Percentiles rank a stretch among this genome's conserved stretches.
These are phyloP conservation scores for Lordiphosa stackelbergi DNA, from an alignment of 1,140 invertebrate genomes.

Conservation along the genomic window DNA sequence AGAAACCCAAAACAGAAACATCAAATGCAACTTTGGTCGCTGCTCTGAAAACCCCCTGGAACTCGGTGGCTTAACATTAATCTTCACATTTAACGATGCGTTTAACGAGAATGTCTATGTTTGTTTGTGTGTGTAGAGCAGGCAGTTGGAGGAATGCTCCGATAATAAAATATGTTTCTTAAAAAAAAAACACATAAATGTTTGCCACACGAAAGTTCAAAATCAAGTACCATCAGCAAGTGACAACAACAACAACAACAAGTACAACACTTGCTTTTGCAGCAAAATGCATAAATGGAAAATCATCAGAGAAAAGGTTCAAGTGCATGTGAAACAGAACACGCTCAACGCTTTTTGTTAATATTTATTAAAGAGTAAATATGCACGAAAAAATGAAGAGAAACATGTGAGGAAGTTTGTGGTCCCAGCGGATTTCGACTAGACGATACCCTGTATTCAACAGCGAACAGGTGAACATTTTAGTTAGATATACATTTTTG, in stretches of 20 bases:
- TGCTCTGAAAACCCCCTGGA: slow-evolving; percentile 4
- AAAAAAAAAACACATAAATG: slow-evolving; percentile 17
- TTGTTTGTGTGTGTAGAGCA: not conserved
- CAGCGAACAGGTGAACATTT: too few species aligned
- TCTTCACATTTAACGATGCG: slow-evolving; percentile 48
- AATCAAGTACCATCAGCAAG: slow-evolving; percentile 27
- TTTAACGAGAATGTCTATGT: slow-evolving; percentile 35
- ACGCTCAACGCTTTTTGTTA: slow-evolving; percentile 42
- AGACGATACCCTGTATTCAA: slow-evolving; percentile 3
- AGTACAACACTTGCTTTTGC: not conserved
- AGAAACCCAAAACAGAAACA: slow-evolving; percentile 16
- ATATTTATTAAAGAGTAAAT: slow-evolving; percentile 36
- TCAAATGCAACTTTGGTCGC: slow-evolving; percentile 9
- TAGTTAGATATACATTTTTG: not conserved
- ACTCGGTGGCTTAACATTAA: slow-evolving; percentile 32
- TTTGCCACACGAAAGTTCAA: slow-evolving; percentile 24
- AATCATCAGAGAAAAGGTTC: slow-evolving; percentile 15
- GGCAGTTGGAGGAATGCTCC: slow-evolving; percentile 2
- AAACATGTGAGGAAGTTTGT: not conserved
- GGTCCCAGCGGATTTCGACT: not conserved
- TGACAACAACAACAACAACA: slow-evolving; percentile 16
- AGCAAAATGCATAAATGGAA: slow-evolving; percentile 19
- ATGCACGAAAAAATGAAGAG: slow-evolving; percentile 21
- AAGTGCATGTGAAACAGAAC: slow-evolving; percentile 37
- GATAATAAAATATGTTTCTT: slow-evolving; percentile 18